These are phyloP conservation scores for Drosophila neonasuta DNA, from an alignment of 2,888 invertebrate genomes.

Conservation along the genomic window DNA sequence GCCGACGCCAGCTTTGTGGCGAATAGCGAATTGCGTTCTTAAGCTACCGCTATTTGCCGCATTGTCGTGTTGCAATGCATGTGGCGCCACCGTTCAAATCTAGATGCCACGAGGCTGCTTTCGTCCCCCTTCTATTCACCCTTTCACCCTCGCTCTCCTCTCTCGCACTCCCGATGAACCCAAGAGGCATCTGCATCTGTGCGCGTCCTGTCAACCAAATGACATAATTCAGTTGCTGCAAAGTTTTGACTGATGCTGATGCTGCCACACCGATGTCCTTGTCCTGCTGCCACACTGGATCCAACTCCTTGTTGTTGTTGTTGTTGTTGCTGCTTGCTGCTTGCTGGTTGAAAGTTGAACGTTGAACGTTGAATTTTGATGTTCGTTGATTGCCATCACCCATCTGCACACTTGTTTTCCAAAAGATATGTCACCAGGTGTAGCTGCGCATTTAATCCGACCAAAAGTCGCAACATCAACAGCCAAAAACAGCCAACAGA, in stretches of 20 bases:
- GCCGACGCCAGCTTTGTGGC: neutral
- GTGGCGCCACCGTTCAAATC: slow-evolving; percentile 43
- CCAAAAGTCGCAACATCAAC: slow-evolving; percentile 76
- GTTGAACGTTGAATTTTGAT: slow-evolving; percentile 74
- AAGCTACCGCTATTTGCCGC: neutral
- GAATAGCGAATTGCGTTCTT: neutral
- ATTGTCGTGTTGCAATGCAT: slow-evolving; percentile 36
- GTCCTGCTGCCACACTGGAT: slow-evolving; percentile 32
- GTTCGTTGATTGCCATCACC: slow-evolving; percentile 76
- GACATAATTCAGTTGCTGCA: slow-evolving; percentile 78
- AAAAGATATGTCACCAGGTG: slow-evolving; percentile 77
- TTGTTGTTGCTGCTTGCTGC: slow-evolving; percentile 29
- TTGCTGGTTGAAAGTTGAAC: slow-evolving; percentile 38
- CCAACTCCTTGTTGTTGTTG: slow-evolving; percentile 10
- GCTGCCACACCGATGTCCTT: slow-evolving; percentile 50
- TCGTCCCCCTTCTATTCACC: slow-evolving; percentile 1
- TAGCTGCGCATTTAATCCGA: slow-evolving; percentile 76
- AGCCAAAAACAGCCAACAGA: slow-evolving; percentile 45
- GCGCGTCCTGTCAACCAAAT: slow-evolving; percentile 66
- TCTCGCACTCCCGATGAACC: slow-evolving; percentile 1
- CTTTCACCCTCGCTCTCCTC: neutral
- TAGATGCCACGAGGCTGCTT: slow-evolving; percentile 33
- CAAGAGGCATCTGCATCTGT: slow-evolving; percentile 44
- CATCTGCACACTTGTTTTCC: slow-evolving; percentile 56
- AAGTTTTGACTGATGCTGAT: slow-evolving; percentile 77